Evolutionary conservation across 2,888 invertebrate genomes (phyloP), one percentile per base, ranked within the genome.

Genomic region (Gortyna flavago): DNA sequence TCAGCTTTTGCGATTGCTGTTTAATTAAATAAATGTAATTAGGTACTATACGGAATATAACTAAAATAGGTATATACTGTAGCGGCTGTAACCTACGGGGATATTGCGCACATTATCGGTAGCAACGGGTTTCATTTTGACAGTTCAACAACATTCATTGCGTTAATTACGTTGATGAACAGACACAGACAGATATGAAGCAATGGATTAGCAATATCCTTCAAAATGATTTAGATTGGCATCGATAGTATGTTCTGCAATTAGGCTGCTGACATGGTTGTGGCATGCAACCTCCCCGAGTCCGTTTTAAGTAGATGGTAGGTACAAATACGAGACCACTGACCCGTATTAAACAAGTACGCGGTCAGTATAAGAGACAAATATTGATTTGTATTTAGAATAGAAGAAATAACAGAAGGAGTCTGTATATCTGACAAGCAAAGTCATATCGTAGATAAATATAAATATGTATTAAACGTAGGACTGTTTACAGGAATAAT

Each of bases 1-100:
- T 98, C 98, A 32, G 97, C 97, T 76, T 95, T 90, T 25, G 92
- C 97, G 21, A 97, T 97, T 32, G 97, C 94, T 94, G 86, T 66
- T 21, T 4, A 38, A 18, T 35, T 21, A 64, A 21, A 38, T 16
- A 68, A 51, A 29, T 44, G 11, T 59, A 1, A 51, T 51, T 21
- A 9, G 21, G 59, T 61, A 18, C 13, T n/a, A 0, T 6, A 32
- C 0, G 0, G 1, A 57, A 57, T 54, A 44, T n/a, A 9, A 74
- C 5, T 25, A 32, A 48, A 67, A 54, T 25, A 25, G 5, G 2
- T 25, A 6, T 5, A 8, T 61, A 18, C 32, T 21, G 51, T 7
- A 51, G 48, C 0, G 51, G 8, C 44, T 13, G 13, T 2, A 48
- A 21, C 16, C 16, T 44, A 1, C 5, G 48, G 18, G 48, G 21